phyloP scores from a whole-genome alignment of 2,888 invertebrate genomes.

The Campoplex nolae region DNA sequence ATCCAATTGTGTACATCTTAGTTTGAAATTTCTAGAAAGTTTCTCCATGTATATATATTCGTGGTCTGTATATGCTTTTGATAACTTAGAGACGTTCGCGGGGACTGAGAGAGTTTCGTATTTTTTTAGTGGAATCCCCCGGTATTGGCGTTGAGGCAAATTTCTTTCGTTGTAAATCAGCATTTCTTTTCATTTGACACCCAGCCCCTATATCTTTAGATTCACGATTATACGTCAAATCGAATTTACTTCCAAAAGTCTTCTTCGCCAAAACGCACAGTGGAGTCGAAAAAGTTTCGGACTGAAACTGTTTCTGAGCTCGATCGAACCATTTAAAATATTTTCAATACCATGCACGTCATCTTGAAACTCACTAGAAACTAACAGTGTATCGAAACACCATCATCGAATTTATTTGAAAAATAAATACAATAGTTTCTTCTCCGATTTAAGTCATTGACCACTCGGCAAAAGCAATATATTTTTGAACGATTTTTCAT shows the following conservation, averaged over 20 bases:
- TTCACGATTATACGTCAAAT: background rate
- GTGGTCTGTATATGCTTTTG: background rate
- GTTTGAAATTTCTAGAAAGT: background rate
- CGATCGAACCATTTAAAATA: too few relatives aligned
- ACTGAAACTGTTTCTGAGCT: background rate
- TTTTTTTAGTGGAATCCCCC: background rate
- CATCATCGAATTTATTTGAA: background rate
- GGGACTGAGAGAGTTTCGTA: background rate
- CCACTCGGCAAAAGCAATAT: too few relatives aligned
- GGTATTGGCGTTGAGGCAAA: background rate
- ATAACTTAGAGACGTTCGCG: background rate
- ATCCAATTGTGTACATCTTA: slow-evolving; percentile 4
- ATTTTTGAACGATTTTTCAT: too few relatives aligned
- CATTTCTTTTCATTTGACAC: background rate
- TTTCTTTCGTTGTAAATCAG: background rate
- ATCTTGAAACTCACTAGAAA: too few relatives aligned
- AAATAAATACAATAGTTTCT: background rate
- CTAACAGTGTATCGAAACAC: too few relatives aligned
- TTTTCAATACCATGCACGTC: too few relatives aligned
- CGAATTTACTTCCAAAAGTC: background rate
- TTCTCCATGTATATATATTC: background rate
- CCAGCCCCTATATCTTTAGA: background rate
- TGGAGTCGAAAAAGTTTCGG: background rate
- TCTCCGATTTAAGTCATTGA: too few relatives aligned
- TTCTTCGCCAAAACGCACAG: background rate